Conservation (phyloP, 1,140 invertebrate species). For the Drosophila ficusphila region DNA sequence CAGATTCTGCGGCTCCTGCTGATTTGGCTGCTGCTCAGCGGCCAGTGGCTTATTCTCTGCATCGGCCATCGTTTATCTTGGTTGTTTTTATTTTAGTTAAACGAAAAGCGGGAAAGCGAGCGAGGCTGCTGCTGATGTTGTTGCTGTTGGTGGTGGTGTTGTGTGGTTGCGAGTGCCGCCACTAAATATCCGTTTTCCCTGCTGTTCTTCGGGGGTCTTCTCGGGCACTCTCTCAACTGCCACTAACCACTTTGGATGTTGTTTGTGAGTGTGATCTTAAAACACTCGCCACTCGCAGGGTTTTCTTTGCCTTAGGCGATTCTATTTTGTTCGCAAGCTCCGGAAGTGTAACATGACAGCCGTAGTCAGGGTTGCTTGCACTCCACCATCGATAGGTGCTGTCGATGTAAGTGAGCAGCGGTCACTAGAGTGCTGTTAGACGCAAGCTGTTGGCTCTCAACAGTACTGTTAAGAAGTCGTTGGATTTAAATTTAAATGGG, state of each 20-base stretch:
- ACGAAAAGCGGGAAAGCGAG: constrained; percentile 33
- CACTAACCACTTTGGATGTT: constrained; percentile 78
- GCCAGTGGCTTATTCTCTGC: constrained; percentile 80
- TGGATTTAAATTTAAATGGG: neutral
- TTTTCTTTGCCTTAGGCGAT: constrained; percentile 74
- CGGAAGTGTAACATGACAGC: constrained; percentile 80
- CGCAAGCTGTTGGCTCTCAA: neutral
- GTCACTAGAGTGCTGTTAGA: neutral
- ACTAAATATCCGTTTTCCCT: constrained; percentile 56
- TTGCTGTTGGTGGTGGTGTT: constrained; percentile 15
- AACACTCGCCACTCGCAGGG: constrained; percentile 83
- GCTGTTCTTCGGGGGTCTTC: constrained; percentile 31
- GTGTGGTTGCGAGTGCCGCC: constrained; percentile 47
- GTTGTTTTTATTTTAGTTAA: constrained; percentile 40
- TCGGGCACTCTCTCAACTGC: constrained; percentile 81
- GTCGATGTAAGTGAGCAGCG: constrained; percentile 13
- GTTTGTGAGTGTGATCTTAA: constrained; percentile 84
- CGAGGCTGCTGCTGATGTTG: constrained; percentile 25
- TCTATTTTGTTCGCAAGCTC: constrained; percentile 77
- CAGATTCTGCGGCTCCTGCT: constrained; percentile 44
- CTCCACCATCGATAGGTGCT: constrained; percentile 18
- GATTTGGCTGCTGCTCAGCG: constrained; percentile 65
- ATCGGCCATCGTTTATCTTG: constrained; percentile 72
- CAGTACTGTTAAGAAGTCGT: neutral
- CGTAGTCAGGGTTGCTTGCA: constrained; percentile 43